Conservation (phyloP, 2,113 vertebrate genomes). For the Atractosteus spatula region DNA sequence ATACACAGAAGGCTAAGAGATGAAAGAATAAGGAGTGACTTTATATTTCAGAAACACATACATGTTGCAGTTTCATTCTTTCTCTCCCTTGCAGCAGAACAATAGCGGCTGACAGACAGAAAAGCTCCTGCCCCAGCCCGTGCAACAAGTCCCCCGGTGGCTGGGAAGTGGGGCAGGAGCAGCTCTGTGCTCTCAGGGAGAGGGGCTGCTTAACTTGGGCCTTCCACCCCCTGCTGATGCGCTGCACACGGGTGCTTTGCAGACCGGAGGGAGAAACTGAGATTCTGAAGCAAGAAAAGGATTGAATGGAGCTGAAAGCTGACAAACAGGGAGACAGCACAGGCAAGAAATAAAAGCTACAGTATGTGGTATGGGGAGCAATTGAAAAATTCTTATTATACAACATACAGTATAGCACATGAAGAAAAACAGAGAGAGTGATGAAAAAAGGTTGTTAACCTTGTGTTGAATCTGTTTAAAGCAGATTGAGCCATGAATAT, state of each 20-base stretch:
- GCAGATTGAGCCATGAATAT: slow-evolving; percentile 41
- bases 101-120: neutral
- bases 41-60: too few relatives aligned
- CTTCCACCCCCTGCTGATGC: slow-evolving; percentile 45
- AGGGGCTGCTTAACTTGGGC: slow-evolving; percentile 34
- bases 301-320: neutral
- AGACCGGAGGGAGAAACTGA: slow-evolving; percentile 32
- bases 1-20: too few relatives aligned
- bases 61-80: too few relatives aligned
- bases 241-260: slow-evolving; percentile 43
- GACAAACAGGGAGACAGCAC: too few relatives aligned
- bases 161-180: slow-evolving; percentile 25
- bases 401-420: neutral
- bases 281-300: neutral
- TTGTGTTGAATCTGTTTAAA: too few relatives aligned
- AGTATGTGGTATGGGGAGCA: too few relatives aligned
- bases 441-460: neutral
- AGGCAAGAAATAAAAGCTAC: too few relatives aligned
- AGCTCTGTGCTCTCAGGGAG: slow-evolving; percentile 20
- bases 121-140: slow-evolving; percentile 27
- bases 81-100: too few relatives aligned
- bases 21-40: too few relatives aligned
- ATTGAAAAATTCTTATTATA: too few relatives aligned
- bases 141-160: slow-evolving; percentile 42
- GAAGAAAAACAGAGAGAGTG: neutral